Conservation (phyloP, 1,140 invertebrate species). For the Zelostemma sp. region DNA sequence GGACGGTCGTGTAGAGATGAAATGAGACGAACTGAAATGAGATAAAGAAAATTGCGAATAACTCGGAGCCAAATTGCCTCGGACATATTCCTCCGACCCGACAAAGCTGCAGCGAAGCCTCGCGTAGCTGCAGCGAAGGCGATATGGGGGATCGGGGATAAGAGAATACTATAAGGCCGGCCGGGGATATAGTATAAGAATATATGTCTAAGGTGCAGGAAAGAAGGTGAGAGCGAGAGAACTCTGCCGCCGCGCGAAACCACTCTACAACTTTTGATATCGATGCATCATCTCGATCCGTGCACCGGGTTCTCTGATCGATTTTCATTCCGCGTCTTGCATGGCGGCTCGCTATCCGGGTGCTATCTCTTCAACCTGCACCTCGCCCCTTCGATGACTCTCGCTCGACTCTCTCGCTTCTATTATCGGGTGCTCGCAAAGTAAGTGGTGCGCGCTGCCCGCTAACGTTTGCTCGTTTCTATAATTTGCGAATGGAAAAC, state of each 20-base stretch:
- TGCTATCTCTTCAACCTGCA: slow-evolving; percentile 60
- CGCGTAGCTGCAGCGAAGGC: slow-evolving; percentile 32
- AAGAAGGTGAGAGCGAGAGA: slow-evolving; percentile 25
- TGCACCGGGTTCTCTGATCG: slow-evolving; percentile 65
- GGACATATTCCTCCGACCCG: slow-evolving; percentile 59
- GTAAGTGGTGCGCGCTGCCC: too few relatives aligned
- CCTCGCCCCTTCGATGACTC: slow-evolving; percentile 52
- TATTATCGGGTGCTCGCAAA: slow-evolving; percentile 54
- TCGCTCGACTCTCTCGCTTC: too few relatives aligned
- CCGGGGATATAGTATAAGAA: too few relatives aligned
- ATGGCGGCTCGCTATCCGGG: slow-evolving; percentile 61
- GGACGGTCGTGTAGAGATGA: slow-evolving; percentile 36
- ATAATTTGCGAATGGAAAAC: slow-evolving; percentile 19
- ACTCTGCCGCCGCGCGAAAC: slow-evolving; percentile 57
- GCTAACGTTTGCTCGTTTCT: slow-evolving; percentile 30
- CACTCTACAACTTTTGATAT: slow-evolving; percentile 69
- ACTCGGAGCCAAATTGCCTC: slow-evolving; percentile 65
- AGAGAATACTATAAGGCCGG: too few relatives aligned
- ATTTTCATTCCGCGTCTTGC: slow-evolving; percentile 68
- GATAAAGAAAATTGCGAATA: slow-evolving; percentile 68
- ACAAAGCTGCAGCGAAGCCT: slow-evolving; percentile 50
- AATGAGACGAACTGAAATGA: slow-evolving; percentile 52
- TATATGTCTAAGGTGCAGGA: too few relatives aligned
- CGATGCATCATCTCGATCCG: slow-evolving; percentile 69
- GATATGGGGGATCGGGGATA: slow-evolving; percentile 24